phyloP scores from a whole-genome alignment of 2,797 vertebrate species.

The Clarias laeviceps region DNA sequence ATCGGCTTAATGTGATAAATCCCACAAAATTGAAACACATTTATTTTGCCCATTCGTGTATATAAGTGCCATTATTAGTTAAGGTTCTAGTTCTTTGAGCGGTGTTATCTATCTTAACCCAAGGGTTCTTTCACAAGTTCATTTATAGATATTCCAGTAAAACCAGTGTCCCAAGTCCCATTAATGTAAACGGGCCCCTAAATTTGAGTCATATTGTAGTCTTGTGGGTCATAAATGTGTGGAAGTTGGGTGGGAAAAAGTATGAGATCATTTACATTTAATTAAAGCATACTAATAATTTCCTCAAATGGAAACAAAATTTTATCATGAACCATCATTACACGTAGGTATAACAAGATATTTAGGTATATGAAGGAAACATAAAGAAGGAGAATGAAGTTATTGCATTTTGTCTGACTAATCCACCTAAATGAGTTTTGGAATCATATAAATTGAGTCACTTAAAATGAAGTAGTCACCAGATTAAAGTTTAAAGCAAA shows the following conservation, averaged over 20 bases:
- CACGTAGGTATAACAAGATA: neutral
- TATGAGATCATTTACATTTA: slow-evolving; percentile 6
- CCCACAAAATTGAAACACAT: neutral
- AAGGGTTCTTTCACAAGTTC: neutral
- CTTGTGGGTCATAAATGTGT: neutral
- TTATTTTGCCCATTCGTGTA: neutral
- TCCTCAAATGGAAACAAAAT: neutral
- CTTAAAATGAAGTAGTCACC: neutral
- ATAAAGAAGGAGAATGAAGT: neutral
- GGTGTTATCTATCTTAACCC: neutral
- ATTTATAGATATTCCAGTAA: neutral
- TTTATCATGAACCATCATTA: neutral
- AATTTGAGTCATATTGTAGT: neutral
- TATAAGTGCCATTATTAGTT: neutral
- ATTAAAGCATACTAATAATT: neutral
- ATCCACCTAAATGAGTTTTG: neutral
- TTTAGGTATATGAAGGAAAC: neutral
- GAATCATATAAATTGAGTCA: neutral
- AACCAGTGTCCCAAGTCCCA: neutral
- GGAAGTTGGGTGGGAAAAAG: slow-evolving; percentile 4
- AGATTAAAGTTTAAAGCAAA: neutral
- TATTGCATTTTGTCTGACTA: slow-evolving; percentile 5
- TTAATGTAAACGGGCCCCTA: neutral
- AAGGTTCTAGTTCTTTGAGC: neutral
- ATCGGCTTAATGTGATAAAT: neutral